These are phyloP conservation scores for Pachyrhynchus sulphureomaculatus DNA, from an alignment of 1,140 invertebrate species.

Conservation along the genomic window DNA sequence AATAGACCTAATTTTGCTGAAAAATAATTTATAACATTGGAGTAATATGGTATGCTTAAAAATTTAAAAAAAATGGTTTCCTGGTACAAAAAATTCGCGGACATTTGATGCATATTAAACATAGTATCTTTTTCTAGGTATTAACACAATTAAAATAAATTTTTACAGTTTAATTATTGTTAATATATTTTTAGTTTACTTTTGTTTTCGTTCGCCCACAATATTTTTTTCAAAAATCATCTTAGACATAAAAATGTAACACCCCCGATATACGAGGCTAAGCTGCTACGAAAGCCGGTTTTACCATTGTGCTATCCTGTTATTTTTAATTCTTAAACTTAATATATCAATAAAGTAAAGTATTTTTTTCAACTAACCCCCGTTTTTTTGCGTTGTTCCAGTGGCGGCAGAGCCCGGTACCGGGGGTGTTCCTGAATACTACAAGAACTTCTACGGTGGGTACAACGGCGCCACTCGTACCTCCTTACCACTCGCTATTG, in stretches of 20 bases:
- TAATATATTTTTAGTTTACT: too few relatives aligned
- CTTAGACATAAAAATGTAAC: conserved; percentile 27
- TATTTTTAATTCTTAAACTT: conserved; percentile 14
- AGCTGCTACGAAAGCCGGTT: conserved; percentile 41
- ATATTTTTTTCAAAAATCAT: background rate
- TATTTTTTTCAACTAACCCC: conserved; percentile 52
- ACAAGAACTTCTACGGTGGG: conserved; percentile 71
- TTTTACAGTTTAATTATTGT: too few relatives aligned
- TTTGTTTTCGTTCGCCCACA: conserved; percentile 31
- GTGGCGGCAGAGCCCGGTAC: conserved; percentile 73
- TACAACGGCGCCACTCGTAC: conserved; percentile 55
- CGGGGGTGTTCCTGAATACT: conserved; percentile 74
- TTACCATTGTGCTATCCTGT: background rate
- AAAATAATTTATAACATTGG: too few relatives aligned
- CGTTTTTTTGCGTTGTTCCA: conserved; percentile 67
- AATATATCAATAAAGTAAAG: conserved; percentile 7
- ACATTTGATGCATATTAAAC: too few relatives aligned
- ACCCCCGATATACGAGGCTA: conserved; percentile 47
- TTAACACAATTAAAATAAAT: too few relatives aligned
- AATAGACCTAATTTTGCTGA: too few relatives aligned
- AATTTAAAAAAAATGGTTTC: too few relatives aligned
- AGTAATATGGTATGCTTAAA: too few relatives aligned
- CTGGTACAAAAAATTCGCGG: too few relatives aligned
- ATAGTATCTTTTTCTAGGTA: too few relatives aligned
- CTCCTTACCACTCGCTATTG: conserved; percentile 56